Evolutionary conservation across 2,797 vertebrate species (phyloP), one percentile per base, ranked within the genome.

Genomic region (Sebastes trivittatus): DNA sequence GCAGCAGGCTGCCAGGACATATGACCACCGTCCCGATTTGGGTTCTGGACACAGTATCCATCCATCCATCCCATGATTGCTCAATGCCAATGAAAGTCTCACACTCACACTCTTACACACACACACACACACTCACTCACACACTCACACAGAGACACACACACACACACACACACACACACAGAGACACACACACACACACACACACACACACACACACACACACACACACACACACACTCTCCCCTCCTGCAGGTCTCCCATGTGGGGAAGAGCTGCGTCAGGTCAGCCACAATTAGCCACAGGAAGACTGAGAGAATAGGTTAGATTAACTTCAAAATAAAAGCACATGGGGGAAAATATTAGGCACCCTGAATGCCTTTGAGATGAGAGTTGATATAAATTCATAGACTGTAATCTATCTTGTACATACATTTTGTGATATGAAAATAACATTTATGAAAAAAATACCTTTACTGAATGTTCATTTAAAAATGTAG

Each of bases 21-120:
- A 96, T 90, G 91, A 94, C 94, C 95, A 92, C 89, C 80, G 9
- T 90, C 94, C 96, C 96, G 84, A 95, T 96, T 97, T 96, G 96
- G 96, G 91, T 93, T 92, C 92, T 93, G 94, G 90, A 91, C 92
- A 95, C 93, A 94, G 94, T 91, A 94, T 93, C 94, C 91, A 95
- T 95, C 94, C 90, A 89, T 95, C 90, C 95, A 95, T 95, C 92
- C 92, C 89, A 77, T 93, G 95, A 93, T 95, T 93, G 91, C 94
- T 91, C 90, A 95, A 92, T 82, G 84, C 92, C 95, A 96, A 93
- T 95, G 95, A 96, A 95, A 94, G 89, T 90, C 83, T 86, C 87
- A 77, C 80, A 59, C 91, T 79, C 80, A 73, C 94, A 89, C 92
- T 27, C 27, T 27, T 4, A 27, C 25, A 27, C 25, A 27, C 25